A percentile compares a stretch with the other conserved stretches of the same genome.
These are phyloP conservation scores for Maniola hyperantus DNA, from an alignment of 2,888 invertebrate species.

Conservation along the genomic window DNA sequence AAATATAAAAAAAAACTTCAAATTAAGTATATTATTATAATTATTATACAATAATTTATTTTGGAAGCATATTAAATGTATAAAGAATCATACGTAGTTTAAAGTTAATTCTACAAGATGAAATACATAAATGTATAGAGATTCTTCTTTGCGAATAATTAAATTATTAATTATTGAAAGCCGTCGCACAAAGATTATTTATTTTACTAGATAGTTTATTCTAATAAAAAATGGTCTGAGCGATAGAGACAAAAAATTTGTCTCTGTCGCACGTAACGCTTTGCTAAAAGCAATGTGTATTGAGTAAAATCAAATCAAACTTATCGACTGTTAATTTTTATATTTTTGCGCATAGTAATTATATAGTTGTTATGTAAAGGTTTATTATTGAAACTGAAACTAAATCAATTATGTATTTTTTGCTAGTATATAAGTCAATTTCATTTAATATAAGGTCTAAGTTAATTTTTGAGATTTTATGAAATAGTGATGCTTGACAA, in stretches of 20 bases:
- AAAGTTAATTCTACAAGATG: background rate
- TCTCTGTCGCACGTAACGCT: background rate
- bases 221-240: background rate
- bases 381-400: background rate
- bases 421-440: background rate
- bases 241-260: background rate
- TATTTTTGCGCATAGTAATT: background rate
- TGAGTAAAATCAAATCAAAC: too few relatives aligned
- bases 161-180: background rate
- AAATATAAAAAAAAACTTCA: too few relatives aligned
- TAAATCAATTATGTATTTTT: background rate
- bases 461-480: constrained; percentile 3
- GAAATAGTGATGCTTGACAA: constrained; percentile 15
- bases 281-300: too few relatives aligned
- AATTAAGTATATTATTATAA: too few relatives aligned
- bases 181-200: background rate
- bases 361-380: background rate
- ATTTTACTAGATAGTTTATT: background rate
- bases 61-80: background rate
- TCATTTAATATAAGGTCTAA: constrained; percentile 1
- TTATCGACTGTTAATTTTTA: too few relatives aligned
- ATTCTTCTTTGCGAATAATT: background rate
- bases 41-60: background rate
- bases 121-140: background rate
- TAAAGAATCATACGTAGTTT: background rate